A percentile compares a stretch with the other conserved stretches of the same genome.
Conservation (phyloP, 2,888 invertebrate genomes). For the Mythimna vitellina region DNA sequence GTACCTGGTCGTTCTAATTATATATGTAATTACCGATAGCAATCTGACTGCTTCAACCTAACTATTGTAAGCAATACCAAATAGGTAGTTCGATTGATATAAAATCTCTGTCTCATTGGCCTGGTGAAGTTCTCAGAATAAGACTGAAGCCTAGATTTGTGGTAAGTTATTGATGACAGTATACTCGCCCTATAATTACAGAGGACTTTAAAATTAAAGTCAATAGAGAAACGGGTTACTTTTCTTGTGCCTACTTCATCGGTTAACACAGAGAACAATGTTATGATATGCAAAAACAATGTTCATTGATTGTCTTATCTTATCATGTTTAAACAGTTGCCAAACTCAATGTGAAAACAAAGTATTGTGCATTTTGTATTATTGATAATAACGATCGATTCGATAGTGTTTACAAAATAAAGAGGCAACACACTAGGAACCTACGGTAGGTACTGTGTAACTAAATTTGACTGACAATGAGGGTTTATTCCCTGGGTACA, state of each 20-base stretch:
- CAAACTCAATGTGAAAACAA: slow-evolving; percentile 7
- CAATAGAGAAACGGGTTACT: not conserved
- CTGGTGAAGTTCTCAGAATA: not conserved
- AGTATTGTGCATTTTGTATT: slow-evolving; percentile 18
- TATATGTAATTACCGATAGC: slow-evolving; percentile 15
- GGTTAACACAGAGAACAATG: not conserved
- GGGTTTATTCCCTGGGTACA: not conserved
- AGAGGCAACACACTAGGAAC: not conserved
- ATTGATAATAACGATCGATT: slow-evolving; percentile 3
- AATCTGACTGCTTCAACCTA: slow-evolving; percentile 9
- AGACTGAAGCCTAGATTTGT: not conserved
- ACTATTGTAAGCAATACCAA: not conserved
- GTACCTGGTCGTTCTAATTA: not conserved
- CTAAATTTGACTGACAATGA: not conserved
- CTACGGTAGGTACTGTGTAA: not conserved
- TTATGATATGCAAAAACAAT: not conserved
- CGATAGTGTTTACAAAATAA: slow-evolving; percentile 1
- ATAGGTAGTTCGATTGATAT: slow-evolving; percentile 1
- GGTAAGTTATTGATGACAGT: not conserved
- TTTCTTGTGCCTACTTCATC: not conserved
- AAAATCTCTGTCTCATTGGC: slow-evolving; percentile 2
- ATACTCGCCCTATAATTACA: not conserved
- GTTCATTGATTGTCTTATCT: not conserved
- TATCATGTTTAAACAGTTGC: slow-evolving; percentile 19
- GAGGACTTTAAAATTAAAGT: not conserved